Conservation (phyloP, 2,113 vertebrate species). For the Sylvia atricapilla region DNA sequence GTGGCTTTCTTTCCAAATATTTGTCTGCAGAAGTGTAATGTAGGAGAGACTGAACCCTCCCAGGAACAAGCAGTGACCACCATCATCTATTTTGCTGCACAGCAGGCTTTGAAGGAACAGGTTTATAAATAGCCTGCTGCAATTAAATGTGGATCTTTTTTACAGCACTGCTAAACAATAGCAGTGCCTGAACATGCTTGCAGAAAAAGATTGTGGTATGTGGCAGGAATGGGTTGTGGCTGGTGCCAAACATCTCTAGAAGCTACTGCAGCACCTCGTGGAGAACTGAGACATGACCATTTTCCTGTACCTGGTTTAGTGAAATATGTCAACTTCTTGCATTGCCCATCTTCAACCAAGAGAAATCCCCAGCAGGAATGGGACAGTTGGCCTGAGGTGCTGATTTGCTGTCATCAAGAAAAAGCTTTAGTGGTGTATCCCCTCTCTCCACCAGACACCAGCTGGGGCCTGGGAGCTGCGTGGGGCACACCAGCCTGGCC, state of each 20-base stretch:
- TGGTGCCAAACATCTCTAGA: not conserved
- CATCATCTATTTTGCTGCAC: not conserved
- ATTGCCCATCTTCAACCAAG: not conserved
- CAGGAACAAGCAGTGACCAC: not conserved
- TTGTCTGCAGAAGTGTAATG: not conserved
- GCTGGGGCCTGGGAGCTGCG: not conserved
- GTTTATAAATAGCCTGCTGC: not conserved
- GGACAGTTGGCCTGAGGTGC: not conserved
- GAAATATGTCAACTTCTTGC: not conserved
- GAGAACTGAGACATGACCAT: no score
- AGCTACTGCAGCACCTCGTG: no score
- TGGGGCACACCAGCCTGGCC: not conserved
- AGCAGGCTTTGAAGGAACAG: not conserved
- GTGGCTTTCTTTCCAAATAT: not conserved
- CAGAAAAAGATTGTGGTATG: not conserved
- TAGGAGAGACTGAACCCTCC: not conserved
- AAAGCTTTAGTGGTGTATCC: not conserved
- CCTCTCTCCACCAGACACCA: not conserved
- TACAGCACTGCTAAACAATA: not conserved
- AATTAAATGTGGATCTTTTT: not conserved
- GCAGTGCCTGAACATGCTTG: not conserved
- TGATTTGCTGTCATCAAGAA: not conserved
- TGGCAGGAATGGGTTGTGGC: not conserved
- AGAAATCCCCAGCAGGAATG: not conserved
- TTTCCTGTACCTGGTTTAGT: not conserved